Conservation (phyloP, 2,113 vertebrate genomes). For the Sphaerodactylus townsendi region DNA sequence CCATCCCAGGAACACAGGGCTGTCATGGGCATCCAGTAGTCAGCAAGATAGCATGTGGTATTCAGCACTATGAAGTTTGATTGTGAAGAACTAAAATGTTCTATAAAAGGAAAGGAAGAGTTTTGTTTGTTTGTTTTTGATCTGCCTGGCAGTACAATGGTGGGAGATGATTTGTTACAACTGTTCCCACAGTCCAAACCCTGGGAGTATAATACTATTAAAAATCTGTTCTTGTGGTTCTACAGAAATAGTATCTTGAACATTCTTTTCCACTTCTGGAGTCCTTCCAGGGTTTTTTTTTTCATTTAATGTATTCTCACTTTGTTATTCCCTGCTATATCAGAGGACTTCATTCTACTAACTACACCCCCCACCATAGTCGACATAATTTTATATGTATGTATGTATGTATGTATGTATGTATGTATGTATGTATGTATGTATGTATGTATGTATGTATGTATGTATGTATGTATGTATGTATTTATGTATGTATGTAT, state of each 20-base stretch:
- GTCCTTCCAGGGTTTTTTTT: neutral
- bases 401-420: too few species aligned
- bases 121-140: constrained; percentile 61
- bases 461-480: too few species aligned
- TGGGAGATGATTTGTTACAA: constrained; percentile 69
- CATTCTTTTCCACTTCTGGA: constrained; percentile 53
- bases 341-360: constrained; percentile 33
- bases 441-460: too few species aligned
- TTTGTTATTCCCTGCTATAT: neutral
- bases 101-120: constrained; percentile 64
- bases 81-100: constrained; percentile 27
- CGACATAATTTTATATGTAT: too few species aligned
- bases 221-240: constrained; percentile 40
- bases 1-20: too few species aligned
- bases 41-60: too few species aligned
- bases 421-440: too few species aligned
- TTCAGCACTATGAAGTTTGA: neutral
- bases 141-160: constrained; percentile 70
- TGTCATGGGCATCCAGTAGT: too few species aligned
- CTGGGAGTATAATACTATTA: constrained; percentile 62
- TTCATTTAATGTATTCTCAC: constrained; percentile 35
- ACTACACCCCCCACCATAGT: neutral
- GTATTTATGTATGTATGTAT: too few species aligned
- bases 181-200: constrained; percentile 67
- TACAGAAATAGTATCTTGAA: constrained; percentile 62